These are phyloP conservation scores for Lepeophtheirus nordmannii DNA, from an alignment of 2,888 invertebrate genomes.

Conservation along the genomic window DNA sequence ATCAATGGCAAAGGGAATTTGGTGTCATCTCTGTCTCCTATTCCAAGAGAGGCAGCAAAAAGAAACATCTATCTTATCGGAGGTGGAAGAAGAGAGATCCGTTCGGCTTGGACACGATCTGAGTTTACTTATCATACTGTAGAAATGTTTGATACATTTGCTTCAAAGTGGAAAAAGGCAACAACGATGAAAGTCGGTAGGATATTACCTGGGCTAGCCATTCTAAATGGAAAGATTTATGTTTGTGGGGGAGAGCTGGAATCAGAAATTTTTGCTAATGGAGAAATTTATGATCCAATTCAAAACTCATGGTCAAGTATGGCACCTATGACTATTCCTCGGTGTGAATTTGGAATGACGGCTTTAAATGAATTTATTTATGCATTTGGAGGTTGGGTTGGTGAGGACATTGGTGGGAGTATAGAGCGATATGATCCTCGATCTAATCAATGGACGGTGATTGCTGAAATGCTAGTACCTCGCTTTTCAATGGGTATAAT, in stretches of 20 bases:
- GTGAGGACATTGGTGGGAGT: slow-evolving; percentile 70
- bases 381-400: slow-evolving; percentile 85
- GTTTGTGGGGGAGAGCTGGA: slow-evolving; percentile 83
- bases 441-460: slow-evolving; percentile 56
- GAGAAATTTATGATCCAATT: slow-evolving; percentile 59
- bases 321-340: slow-evolving; percentile 59
- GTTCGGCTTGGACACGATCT: slow-evolving; percentile 48
- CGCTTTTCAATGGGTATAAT: slow-evolving; percentile 74
- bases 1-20: slow-evolving; percentile 56
- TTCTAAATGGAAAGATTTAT: slow-evolving; percentile 66
- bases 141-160: slow-evolving; percentile 64
- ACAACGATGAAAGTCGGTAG: slow-evolving; percentile 67
- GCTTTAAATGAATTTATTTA: slow-evolving; percentile 64
- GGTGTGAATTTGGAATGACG: slow-evolving; percentile 77
- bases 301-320: slow-evolving; percentile 44
- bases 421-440: slow-evolving; percentile 74
- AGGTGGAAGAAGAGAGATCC: slow-evolving; percentile 63
- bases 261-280: slow-evolving; percentile 69
- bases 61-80: slow-evolving; percentile 76
- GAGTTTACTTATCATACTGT: slow-evolving; percentile 70
- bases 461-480: slow-evolving; percentile 51
- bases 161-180: slow-evolving; percentile 29
- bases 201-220: slow-evolving; percentile 70
- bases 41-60: slow-evolving; percentile 66
- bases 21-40: slow-evolving; percentile 45